Conservation (phyloP, 2,888 invertebrate species). For the Phortica okadai region DNA sequence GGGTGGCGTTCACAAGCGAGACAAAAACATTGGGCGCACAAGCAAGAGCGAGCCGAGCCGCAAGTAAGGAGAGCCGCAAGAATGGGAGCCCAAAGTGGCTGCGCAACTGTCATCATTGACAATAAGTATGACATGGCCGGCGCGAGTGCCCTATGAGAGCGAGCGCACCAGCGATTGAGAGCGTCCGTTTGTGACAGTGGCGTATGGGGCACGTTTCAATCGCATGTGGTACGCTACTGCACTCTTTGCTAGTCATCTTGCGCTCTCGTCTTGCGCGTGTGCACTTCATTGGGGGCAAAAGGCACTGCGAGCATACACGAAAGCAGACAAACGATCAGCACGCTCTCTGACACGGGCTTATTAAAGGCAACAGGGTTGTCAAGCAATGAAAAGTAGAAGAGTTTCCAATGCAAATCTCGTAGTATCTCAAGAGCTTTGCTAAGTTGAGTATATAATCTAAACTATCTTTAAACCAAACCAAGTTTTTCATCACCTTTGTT, state of each 20-base stretch:
- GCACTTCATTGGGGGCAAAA: conserved; percentile 26
- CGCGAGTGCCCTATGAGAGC: conserved; percentile 26
- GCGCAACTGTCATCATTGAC: conserved; percentile 74
- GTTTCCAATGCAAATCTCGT: too few species aligned
- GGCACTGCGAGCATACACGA: conserved; percentile 6
- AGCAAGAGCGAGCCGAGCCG: conserved; percentile 33
- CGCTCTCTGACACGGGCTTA: conserved; percentile 27
- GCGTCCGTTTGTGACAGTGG: not conserved
- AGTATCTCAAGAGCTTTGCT: too few species aligned
- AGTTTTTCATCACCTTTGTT: too few species aligned
- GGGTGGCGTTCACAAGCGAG: conserved; percentile 37
- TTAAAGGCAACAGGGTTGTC: conserved; percentile 13
- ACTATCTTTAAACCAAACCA: too few species aligned
- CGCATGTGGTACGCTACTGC: conserved; percentile 8
- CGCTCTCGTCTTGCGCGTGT: conserved; percentile 18
- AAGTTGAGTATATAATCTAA: too few species aligned
- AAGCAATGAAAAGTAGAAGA: conserved; percentile 17
- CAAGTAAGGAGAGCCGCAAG: conserved; percentile 31
- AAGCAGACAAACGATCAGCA: conserved; percentile 20
- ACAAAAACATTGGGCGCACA: conserved; percentile 3
- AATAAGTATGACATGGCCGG: conserved; percentile 73
- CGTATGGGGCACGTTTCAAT: not conserved
- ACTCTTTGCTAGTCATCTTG: not conserved
- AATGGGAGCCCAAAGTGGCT: conserved; percentile 36
- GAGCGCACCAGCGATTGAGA: not conserved